phyloP scores from a whole-genome alignment of 1,140 invertebrate genomes.

The Orius laevigatus region DNA sequence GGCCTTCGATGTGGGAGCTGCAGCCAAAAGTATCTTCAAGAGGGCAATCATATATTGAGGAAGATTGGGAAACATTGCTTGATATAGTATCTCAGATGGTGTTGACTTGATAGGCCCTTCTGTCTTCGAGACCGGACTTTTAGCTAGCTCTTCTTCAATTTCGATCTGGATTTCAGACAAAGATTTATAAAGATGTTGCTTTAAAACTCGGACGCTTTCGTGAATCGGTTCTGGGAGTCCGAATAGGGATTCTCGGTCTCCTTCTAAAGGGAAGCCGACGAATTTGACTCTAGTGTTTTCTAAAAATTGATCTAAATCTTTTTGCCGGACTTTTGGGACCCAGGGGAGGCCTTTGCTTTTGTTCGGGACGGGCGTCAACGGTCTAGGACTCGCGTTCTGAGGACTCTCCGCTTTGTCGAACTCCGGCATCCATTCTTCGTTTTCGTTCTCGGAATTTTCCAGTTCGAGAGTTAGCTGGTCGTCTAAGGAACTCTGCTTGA shows the following conservation, averaged over 20 bases:
- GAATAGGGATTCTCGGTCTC: slow-evolving; percentile 71
- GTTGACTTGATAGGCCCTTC: slow-evolving; percentile 58
- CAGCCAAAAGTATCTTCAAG: slow-evolving; percentile 91
- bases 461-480: slow-evolving; percentile 54
- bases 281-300: slow-evolving; percentile 87
- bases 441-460: slow-evolving; percentile 26
- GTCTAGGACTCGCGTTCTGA: slow-evolving; percentile 33
- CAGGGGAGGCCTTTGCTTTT: slow-evolving; percentile 64
- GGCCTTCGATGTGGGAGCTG: slow-evolving; percentile 91
- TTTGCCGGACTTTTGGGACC: slow-evolving; percentile 90
- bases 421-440: slow-evolving; percentile 24
- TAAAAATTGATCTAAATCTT: slow-evolving; percentile 81
- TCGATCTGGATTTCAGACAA: slow-evolving; percentile 67
- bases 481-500: slow-evolving; percentile 88
- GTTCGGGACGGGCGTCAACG: slow-evolving; percentile 29
- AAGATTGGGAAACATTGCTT: slow-evolving; percentile 79
- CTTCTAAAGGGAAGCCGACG: slow-evolving; percentile 77
- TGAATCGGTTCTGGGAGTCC: slow-evolving; percentile 89
- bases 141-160: slow-evolving; percentile 64
- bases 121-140: slow-evolving; percentile 44
- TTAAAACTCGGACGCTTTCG: slow-evolving; percentile 81
- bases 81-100: slow-evolving; percentile 75
- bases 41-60: slow-evolving; percentile 95
- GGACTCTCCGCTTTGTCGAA: slow-evolving; percentile 31
- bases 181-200: slow-evolving; percentile 71